These are phyloP conservation scores for Kobus ellipsiprymnus DNA, from an alignment of 2,113 vertebrate genomes.

Conservation along the genomic window DNA sequence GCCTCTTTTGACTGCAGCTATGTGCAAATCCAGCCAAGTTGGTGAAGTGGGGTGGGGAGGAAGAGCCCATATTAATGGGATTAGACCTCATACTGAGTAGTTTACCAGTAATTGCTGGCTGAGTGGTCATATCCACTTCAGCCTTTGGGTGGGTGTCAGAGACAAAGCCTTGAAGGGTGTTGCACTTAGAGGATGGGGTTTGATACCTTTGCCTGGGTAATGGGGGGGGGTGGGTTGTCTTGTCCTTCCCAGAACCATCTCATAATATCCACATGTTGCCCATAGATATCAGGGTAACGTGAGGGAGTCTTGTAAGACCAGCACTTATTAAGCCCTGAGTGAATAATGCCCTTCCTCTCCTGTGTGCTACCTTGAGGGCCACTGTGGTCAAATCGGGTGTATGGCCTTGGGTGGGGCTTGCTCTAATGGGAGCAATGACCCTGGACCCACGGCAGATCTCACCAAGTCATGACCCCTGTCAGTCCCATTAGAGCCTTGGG, in stretches of 20 bases:
- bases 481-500: neutral
- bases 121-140: neutral
- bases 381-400: neutral
- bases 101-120: neutral
- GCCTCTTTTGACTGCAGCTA: neutral
- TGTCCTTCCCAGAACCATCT: neutral
- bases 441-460: neutral
- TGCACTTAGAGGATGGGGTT: neutral
- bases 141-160: neutral
- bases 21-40: neutral
- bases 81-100: neutral
- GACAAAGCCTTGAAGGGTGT: neutral
- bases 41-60: neutral
- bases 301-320: neutral
- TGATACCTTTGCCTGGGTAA: neutral
- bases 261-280: neutral
- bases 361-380: neutral
- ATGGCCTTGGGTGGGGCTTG: neutral
- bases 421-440: rapidly evolving
- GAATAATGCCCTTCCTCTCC: neutral
- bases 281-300: neutral
- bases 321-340: neutral
- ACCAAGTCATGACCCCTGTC: too few species aligned
- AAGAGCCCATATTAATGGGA: neutral
- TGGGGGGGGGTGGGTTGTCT: neutral